Evolutionary conservation across 1,140 invertebrate species (phyloP).

Genomic region (Trigoniulus corallinus): DNA sequence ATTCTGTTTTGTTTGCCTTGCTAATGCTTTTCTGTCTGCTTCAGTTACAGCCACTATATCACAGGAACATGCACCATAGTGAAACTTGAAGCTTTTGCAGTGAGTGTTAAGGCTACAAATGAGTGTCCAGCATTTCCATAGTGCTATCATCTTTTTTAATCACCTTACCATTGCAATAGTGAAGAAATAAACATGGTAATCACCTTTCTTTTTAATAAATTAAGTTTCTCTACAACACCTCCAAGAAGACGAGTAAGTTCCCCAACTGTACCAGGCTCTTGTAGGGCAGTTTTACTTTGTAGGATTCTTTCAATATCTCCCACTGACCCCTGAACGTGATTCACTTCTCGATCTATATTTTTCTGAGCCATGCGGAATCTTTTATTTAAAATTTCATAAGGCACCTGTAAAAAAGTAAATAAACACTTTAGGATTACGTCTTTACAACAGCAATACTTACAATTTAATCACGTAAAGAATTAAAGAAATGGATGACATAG

Average conservation of each 20-base stretch:
- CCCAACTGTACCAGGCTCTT: constrained; percentile 22
- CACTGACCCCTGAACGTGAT: constrained; percentile 60
- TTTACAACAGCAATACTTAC: too few relatives aligned
- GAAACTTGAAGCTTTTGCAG: too few relatives aligned
- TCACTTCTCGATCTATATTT: constrained; percentile 77
- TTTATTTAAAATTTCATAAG: constrained; percentile 96
- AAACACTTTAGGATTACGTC: too few relatives aligned
- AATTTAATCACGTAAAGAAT: constrained; percentile 12
- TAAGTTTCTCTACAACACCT: constrained; percentile 74
- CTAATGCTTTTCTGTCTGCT: too few relatives aligned
- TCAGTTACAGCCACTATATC: too few relatives aligned
- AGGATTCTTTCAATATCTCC: constrained; percentile 64
- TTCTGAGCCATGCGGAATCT: constrained; percentile 91
- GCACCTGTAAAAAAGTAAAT: constrained; percentile 53
- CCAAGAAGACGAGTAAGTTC: constrained; percentile 66
- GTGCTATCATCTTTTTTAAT: too few relatives aligned
- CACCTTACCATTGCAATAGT: too few relatives aligned
- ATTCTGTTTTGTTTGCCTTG: too few relatives aligned
- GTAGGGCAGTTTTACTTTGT: constrained; percentile 23
- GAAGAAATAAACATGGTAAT: not conserved
- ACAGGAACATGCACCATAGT: too few relatives aligned
- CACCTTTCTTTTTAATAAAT: constrained; percentile 76
- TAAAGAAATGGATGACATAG: constrained; percentile 4
- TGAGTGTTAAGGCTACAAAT: too few relatives aligned
- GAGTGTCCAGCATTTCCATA: too few relatives aligned